Percentiles rank a stretch among this genome's conserved stretches.
phyloP scores from a whole-genome alignment of 2,888 invertebrate genomes.

The Drosophila algonquin region DNA sequence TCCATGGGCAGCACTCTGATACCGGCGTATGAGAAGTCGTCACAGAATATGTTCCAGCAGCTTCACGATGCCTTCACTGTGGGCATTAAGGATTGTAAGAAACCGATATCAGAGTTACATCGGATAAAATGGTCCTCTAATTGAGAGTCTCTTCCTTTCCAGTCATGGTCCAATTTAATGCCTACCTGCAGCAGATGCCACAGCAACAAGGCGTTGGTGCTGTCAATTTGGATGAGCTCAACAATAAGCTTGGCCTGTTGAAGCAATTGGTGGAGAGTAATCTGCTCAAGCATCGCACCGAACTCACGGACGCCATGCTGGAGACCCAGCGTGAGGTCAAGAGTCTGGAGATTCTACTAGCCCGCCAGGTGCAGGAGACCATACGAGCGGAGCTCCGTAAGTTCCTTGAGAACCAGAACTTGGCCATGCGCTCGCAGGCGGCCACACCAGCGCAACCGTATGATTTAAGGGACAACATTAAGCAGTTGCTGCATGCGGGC shows the following conservation, averaged over 20 bases:
- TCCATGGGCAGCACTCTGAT: constrained; percentile 90
- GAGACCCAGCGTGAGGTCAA: constrained; percentile 83
- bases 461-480: constrained; percentile 88
- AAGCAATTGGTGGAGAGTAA: constrained; percentile 80
- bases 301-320: constrained; percentile 79
- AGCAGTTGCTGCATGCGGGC: constrained; percentile 88
- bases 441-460: constrained; percentile 89
- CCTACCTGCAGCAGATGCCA: constrained; percentile 84
- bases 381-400: constrained; percentile 82
- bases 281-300: constrained; percentile 78
- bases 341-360: constrained; percentile 78
- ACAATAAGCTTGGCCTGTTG: constrained; percentile 78
- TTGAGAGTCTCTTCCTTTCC: neutral
- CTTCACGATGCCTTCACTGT: constrained; percentile 93
- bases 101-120: neutral
- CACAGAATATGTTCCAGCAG: constrained; percentile 94
- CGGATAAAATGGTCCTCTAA: neutral
- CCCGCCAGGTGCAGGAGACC: constrained; percentile 82
- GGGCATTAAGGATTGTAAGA: constrained; percentile 94
- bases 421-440: constrained; percentile 88
- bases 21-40: constrained; percentile 94
- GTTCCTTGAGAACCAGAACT: constrained; percentile 86
- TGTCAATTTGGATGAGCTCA: constrained; percentile 78
- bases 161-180: constrained; percentile 85
- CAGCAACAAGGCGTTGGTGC: constrained; percentile 60